Percentiles rank a stretch among this genome's conserved stretches.
Evolutionary conservation across 2,888 invertebrate species (phyloP).

Genomic region (Mythimna vitellina): DNA sequence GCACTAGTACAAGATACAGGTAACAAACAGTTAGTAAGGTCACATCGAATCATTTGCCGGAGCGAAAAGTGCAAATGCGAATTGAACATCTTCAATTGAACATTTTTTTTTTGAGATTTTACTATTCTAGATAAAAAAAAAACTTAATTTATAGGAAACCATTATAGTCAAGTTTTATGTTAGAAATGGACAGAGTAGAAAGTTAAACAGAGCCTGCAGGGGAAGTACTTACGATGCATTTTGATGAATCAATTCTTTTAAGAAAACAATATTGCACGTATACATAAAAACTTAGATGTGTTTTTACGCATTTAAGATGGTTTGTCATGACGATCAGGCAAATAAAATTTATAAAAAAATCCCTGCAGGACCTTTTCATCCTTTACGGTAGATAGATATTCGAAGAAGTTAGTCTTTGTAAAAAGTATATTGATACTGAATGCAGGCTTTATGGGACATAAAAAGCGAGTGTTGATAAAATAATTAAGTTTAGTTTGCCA

Average conservation of each 20-base stretch:
- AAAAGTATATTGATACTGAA: not conserved
- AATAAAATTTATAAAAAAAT: not conserved
- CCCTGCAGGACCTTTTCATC: not conserved
- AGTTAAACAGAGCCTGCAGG: too few relatives aligned
- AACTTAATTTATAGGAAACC: too few relatives aligned
- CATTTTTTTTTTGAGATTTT: not conserved
- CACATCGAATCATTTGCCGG: slow-evolving; percentile 65
- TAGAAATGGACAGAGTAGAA: too few relatives aligned
- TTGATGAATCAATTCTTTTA: too few relatives aligned
- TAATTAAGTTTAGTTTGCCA: not conserved
- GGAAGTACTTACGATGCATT: too few relatives aligned
- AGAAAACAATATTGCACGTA: too few relatives aligned
- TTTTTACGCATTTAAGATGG: not conserved
- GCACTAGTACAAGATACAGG: slow-evolving; percentile 78
- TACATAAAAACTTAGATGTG: too few relatives aligned
- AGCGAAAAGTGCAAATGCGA: slow-evolving; percentile 68
- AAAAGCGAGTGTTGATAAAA: slow-evolving; percentile 3
- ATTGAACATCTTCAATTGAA: slow-evolving; percentile 68
- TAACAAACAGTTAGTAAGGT: slow-evolving; percentile 74
- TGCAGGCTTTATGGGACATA: not conserved
- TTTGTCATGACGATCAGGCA: not conserved
- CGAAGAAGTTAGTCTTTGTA: not conserved
- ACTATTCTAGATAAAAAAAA: not conserved
- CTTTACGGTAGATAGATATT: not conserved
- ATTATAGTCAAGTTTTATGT: too few relatives aligned